A percentile compares a stretch with the other conserved stretches of the same genome.
These are phyloP conservation scores for Saxidomus purpurata DNA, from an alignment of 1,140 invertebrate genomes.

Conservation along the genomic window DNA sequence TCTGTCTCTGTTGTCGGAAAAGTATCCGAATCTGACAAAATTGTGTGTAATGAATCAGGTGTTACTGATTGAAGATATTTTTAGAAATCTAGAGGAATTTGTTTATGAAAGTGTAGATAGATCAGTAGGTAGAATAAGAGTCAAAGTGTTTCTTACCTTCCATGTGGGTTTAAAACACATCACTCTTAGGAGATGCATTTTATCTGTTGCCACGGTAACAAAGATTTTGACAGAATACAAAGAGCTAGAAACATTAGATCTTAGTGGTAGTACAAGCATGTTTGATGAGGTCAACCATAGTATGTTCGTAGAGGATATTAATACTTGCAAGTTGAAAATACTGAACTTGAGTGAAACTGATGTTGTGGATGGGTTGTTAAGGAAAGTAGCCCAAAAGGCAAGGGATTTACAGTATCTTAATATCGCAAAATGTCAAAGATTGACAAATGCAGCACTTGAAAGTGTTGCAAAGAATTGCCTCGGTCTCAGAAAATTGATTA, in stretches of 20 bases:
- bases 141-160: neutral
- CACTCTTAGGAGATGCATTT: neutral
- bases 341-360: slow-evolving; percentile 23
- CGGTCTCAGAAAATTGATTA: slow-evolving; percentile 40
- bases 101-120: neutral
- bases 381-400: slow-evolving; percentile 42
- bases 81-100: neutral
- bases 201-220: neutral
- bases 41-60: slow-evolving; percentile 22
- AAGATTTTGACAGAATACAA: neutral
- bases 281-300: neutral
- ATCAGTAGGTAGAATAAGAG: neutral
- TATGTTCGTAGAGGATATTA: neutral
- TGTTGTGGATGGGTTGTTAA: slow-evolving; percentile 51
- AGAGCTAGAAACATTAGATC: neutral
- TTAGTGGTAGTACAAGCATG: neutral
- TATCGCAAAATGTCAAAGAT: slow-evolving; percentile 48
- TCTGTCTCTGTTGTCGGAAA: slow-evolving; percentile 30
- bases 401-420: slow-evolving; percentile 42
- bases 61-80: neutral
- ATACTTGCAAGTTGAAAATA: neutral
- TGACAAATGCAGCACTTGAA: slow-evolving; percentile 64
- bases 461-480: slow-evolving; percentile 45
- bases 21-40: slow-evolving; percentile 56
- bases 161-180: neutral